Conservation (phyloP, 1,140 invertebrate genomes). For the Drosophila lacertosa region DNA sequence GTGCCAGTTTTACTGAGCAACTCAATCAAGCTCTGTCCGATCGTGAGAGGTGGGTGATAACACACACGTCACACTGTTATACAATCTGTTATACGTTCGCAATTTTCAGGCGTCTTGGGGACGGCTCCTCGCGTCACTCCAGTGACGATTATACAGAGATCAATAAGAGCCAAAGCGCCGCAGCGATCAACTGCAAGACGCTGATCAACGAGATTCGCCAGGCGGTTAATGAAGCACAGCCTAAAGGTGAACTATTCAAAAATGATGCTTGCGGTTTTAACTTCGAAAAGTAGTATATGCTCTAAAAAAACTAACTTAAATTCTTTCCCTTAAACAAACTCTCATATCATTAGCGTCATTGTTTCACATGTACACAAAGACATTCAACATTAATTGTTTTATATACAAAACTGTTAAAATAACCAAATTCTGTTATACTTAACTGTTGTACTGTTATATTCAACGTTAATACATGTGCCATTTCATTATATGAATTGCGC, state of each 20-base stretch:
- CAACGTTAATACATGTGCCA: constrained; percentile 30
- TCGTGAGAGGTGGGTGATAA: constrained; percentile 87
- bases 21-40: constrained; percentile 92
- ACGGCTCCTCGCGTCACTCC: constrained; percentile 87
- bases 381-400: neutral
- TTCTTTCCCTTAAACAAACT: neutral
- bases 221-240: constrained; percentile 92
- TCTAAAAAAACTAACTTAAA: constrained; percentile 25
- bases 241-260: constrained; percentile 87
- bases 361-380: constrained; percentile 19
- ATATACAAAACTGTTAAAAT: constrained; percentile 23
- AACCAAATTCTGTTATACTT: constrained; percentile 17
- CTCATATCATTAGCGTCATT: constrained; percentile 12
- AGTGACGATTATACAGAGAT: constrained; percentile 87
- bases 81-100: constrained; percentile 49
- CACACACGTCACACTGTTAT: constrained; percentile 17
- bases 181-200: constrained; percentile 88
- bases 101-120: constrained; percentile 80
- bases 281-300: constrained; percentile 4
- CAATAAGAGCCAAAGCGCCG: constrained; percentile 85
- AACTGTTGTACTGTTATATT: constrained; percentile 34
- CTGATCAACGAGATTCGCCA: constrained; percentile 92
- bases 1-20: constrained; percentile 91
- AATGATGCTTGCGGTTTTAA: constrained; percentile 4
- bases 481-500: constrained; percentile 9